Base-by-base conservation (phyloP, 2,113 vertebrate species). In the Nestor notabilis region DNA sequence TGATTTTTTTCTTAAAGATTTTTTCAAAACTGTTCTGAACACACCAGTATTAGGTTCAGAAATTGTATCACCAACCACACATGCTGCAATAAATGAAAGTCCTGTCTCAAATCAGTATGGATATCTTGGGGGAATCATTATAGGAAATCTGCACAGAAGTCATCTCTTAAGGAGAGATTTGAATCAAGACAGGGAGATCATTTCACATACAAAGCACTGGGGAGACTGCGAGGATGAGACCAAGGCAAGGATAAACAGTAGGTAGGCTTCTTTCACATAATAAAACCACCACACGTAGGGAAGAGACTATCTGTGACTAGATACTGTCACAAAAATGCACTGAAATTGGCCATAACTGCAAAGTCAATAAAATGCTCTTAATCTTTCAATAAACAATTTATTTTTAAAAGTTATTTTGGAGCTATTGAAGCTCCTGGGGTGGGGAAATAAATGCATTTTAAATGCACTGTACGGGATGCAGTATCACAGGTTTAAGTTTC, bases 361-460 rank as follows among this genome's bases (percentile, higher is more conserved):
- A 96, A 95, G 87, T 96, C 96, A 96, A 96, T 97, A 97, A 95
- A 94, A 90, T 75, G 60, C 52, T 96, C 91, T 95, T 97, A 97
- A 95, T 96, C 95, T 96, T 96, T 96, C 95, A 97, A 96, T 95
- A 97, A 96, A 96, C 82, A 87, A 97, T 95, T 95, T 95, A 90
- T 89, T 96, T 95, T 90, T 83, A 74, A 92, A 94, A 90, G 87
- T 95, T 96, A 90, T 94, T 96, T 95, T 95, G 58, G 29, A 95
- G 75, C 78, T 88, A 53, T 63, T 94, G 94, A 74, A 87, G 63
- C 89, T 91, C 91, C 93, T 66, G 55, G 60, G 78, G 91, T 85
- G 87, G 94, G 83, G 84, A 93, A 94, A 82, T 81, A 95, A 97
- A 93, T 94, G 78, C 82, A 95, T 97, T 97, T 95, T 94, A 94